These are phyloP conservation scores for Riparia riparia DNA, from an alignment of 2,113 vertebrate species.

Conservation along the genomic window DNA sequence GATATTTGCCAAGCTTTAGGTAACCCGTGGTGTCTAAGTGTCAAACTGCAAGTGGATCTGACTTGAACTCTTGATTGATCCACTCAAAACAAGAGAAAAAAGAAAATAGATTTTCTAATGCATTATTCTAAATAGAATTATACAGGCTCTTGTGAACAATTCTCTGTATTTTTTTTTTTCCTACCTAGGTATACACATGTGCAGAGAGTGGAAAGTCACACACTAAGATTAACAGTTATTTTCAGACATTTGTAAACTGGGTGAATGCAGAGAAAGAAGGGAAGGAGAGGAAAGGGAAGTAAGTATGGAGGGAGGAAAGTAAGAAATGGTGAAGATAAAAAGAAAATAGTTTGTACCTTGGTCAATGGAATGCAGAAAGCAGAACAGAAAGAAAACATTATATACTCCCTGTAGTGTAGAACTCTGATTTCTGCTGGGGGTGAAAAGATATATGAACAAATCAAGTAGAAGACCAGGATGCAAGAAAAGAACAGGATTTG, in stretches of 20 bases:
- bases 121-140: background rate
- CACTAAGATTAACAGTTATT: background rate
- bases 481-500: background rate
- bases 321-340: background rate
- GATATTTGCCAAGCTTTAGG: background rate
- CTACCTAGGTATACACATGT: background rate
- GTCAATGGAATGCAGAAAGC: background rate
- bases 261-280: background rate
- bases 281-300: background rate
- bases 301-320: background rate
- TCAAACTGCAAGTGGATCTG: background rate
- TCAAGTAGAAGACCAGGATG: background rate
- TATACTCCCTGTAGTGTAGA: background rate
- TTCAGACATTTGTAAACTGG: background rate
- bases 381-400: background rate
- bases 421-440: background rate
- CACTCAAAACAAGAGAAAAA: background rate
- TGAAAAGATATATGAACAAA: background rate
- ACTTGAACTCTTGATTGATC: conserved; percentile 1
- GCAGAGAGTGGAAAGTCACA: background rate
- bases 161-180: background rate
- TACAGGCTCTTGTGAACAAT: background rate
- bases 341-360: background rate
- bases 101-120: background rate
- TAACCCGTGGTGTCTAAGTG: background rate